These are phyloP conservation scores for Gasteruption jaculator DNA, from an alignment of 2,888 invertebrate species.

Conservation along the genomic window DNA sequence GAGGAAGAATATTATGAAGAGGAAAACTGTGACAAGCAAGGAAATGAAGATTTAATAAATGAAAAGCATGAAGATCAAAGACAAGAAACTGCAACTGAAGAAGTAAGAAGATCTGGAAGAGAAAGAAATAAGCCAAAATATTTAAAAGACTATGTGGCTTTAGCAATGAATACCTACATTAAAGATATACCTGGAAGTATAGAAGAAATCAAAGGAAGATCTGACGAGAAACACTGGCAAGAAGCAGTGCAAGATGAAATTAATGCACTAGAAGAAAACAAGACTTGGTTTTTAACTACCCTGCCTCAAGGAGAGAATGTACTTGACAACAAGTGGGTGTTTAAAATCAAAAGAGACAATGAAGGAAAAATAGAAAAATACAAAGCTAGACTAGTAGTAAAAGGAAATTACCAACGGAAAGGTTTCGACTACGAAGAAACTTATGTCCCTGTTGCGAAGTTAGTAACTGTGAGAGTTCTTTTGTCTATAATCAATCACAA, in stretches of 20 bases:
- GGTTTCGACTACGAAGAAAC: slow-evolving; percentile 14
- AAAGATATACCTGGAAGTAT: background rate
- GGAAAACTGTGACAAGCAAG: too few species aligned
- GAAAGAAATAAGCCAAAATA: too few species aligned
- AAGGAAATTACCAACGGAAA: slow-evolving; percentile 10
- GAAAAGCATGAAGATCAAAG: too few species aligned
- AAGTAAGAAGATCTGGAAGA: too few species aligned
- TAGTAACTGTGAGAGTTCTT: slow-evolving; percentile 10
- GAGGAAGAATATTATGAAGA: too few species aligned
- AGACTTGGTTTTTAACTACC: slow-evolving; percentile 8
- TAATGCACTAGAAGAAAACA: slow-evolving; percentile 9
- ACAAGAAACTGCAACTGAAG: too few species aligned
- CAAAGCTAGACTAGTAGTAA: slow-evolving; percentile 10
- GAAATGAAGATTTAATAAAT: too few species aligned
- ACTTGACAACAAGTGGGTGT: slow-evolving; percentile 13
- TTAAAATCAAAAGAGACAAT: slow-evolving; percentile 6
- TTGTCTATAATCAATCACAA: slow-evolving; percentile 4
- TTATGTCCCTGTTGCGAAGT: slow-evolving; percentile 12
- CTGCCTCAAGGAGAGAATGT: slow-evolving; percentile 6
- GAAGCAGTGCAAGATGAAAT: slow-evolving; percentile 14
- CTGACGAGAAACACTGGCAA: slow-evolving; percentile 1
- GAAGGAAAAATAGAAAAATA: slow-evolving; percentile 3
- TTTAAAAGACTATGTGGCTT: too few species aligned
- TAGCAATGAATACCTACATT: too few species aligned
- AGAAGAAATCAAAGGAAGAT: background rate